phyloP scores from a whole-genome alignment of 1,140 invertebrate species.

The Leptoteleia sp. region DNA sequence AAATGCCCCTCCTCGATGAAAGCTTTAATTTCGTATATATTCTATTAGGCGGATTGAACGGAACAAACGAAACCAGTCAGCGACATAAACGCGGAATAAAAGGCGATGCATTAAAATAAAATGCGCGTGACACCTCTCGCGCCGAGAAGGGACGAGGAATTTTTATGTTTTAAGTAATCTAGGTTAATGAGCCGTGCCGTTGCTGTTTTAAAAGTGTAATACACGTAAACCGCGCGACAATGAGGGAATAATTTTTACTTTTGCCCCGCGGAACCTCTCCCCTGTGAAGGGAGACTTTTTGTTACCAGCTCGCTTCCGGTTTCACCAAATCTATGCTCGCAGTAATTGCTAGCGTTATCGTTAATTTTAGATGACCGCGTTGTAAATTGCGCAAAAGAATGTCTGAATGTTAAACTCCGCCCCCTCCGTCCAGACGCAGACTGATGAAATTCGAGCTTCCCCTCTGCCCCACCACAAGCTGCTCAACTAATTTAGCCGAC shows the following conservation, averaged over 20 bases:
- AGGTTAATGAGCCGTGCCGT: conserved; percentile 56
- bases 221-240: conserved; percentile 48
- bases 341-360: conserved; percentile 3
- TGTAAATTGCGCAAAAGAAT: too few relatives aligned
- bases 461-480: too few relatives aligned
- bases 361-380: conserved; percentile 24
- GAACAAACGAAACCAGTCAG: conserved; percentile 3
- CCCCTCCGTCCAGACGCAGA: too few relatives aligned
- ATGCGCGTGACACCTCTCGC: not conserved
- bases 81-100: conserved; percentile 23
- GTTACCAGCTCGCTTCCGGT: conserved; percentile 5
- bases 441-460: too few relatives aligned
- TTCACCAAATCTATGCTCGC: not conserved
- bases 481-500: too few relatives aligned
- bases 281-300: conserved; percentile 13
- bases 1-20: not conserved
- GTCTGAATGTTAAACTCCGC: too few relatives aligned
- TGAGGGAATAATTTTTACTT: conserved; percentile 32
- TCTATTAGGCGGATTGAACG: conserved; percentile 17
- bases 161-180: conserved; percentile 37
- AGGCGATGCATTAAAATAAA: conserved; percentile 11
- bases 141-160: conserved; percentile 17
- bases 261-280: not conserved
- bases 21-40: conserved; percentile 1
- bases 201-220: conserved; percentile 46